Evolutionary conservation across 2,888 invertebrate species (phyloP), one percentile per base, ranked within the genome.

Genomic region (Andrena haemorrhoa): DNA sequence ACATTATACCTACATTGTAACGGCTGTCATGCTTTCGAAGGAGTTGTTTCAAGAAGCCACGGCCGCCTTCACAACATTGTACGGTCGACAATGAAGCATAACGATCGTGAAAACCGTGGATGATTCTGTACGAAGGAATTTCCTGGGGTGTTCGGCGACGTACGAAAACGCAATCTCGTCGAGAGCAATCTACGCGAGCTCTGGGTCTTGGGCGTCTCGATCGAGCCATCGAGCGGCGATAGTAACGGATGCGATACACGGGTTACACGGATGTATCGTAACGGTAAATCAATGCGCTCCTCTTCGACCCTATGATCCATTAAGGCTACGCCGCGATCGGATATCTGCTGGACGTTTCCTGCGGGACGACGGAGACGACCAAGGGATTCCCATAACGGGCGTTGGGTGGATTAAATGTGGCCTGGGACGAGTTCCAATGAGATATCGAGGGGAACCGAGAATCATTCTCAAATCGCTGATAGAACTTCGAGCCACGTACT

Each of bases 291-390:
- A 64, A 75, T 66, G 74, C 70, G 65, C 35, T 74, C 61, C 64
- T 76, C 68, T 63, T 56, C 61, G 69, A 86, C 47, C 82, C 68
- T 61, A 64, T 74, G 68, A 79, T 72, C 72, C 61, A 75, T 85
- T 83, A 72, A 83, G 65, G 26, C 53, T 69, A 63, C 56, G 6
- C 60, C 64, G 26, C 56, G 66, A 75, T 49, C 61, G 47, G 47
- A 51, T 73, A 56, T 47, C 53, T 23, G 53, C 51, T 41, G 58
- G 75, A 79, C 35, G 60, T 41, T 76, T 65, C 68, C 64, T 47
- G 60, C 61, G 26, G 66, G 61, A 16, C 63, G 66, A 74, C 58
- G 33, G 20, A 20, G 60, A 20, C 33, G 60, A 61, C 23, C 12
- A 58, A 56, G 56, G 47, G 58, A 73, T n/a, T n/a, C 12, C 26